Base-by-base conservation (phyloP, 2,113 vertebrate genomes). In the Montifringilla adamsi region DNA sequence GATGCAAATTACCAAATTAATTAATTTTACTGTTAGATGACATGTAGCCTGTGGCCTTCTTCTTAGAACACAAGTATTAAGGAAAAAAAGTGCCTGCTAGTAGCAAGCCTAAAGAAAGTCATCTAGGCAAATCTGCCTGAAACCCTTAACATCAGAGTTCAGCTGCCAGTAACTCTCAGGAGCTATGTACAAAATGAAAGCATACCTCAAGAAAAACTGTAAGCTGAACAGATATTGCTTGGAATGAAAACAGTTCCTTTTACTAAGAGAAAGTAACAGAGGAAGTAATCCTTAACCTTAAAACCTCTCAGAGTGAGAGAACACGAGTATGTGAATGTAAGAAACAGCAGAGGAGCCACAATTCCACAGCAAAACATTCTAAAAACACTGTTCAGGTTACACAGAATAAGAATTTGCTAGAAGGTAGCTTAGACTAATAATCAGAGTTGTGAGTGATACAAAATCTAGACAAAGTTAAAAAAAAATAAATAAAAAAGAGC, bases 91-190 rank as follows among this genome's bases (percentile, higher is more conserved):
- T 8, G 37, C n/a, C 64, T 89, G 52, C 37, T 31, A 35, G 28
- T 12, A 79, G 87, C 41, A 93, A 93, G 53, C 50, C 87, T 82
- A 46, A 78, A 84, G 60, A 30, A 81, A 69, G 37, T 26, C 21
- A 82, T 62, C 84, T 50, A 76, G 50, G 66, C 63, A 87, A 66
- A 86, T 59, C 62, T 73, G 62, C 49, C 70, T 55, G 35, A 94
- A 88, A 83, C 52, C 44, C 46, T 90, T 69, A 89, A 44, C 81
- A 73, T 84, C 53, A 91, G 41, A 82, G 37, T 49, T 93, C 50
- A 87, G n/a, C 70, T 91, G 91, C 49, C 89, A 94, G 44, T 28
- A 95, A 66, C 59, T 85, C 69, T 77, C 66, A 95, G 16, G 87
- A 92, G 31, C 14, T 31, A 59, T 1, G 20, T 67, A 87, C 41